Base-by-base conservation (phyloP, 2,113 vertebrate species). In the Microcebus murinus region DNA sequence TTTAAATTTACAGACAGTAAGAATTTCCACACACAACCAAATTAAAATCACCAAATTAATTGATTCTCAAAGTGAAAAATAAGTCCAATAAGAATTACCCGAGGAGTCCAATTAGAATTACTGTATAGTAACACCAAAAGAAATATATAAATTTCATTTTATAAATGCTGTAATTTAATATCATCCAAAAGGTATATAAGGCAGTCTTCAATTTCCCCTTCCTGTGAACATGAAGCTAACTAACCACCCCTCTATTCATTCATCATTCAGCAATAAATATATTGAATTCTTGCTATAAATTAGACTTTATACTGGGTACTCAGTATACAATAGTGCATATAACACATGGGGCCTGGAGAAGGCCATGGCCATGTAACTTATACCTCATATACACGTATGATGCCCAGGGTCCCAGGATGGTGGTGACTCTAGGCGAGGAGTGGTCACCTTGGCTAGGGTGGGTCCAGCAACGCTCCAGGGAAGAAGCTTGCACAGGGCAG, bases 11-110 rank as follows among this genome's bases (percentile, higher is more conserved):
- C 55, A 70, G 71, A 27, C 36, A 36, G 39, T 29, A 82, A 91
- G 39, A 86, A 55, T 86, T 86, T 71, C 23, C 7, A 61, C 17
- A 68, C 8, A 61, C 48, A 45, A 45, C 14, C n/a, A 77, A 82
- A 83, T 81, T 90, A 55, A 77, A 85, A 76, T 61, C 34, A 29
- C 39, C 57, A 80, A 85, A 63, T n/a, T 80, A 87, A 91, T 81
- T 91, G 77, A 94, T 87, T 77, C 31, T 74, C 74, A 94, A 77
- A 91, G 50, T 91, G 82, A 80, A 90, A 94, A 94, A 39, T 73
- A 93, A 68, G 9, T 87, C 57, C 57, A 87, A 18, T 87, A 83
- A 92, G n/a, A 79, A 88, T 61, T 70, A 63, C 31, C 70, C n/a
- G 17, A 55, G 6, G 17, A 79, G 31, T 55, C 52, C 29, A 93